A percentile compares a stretch with the other conserved stretches of the same genome.
phyloP scores from a whole-genome alignment of 2,888 invertebrate genomes.

The Athetis lepigone region DNA sequence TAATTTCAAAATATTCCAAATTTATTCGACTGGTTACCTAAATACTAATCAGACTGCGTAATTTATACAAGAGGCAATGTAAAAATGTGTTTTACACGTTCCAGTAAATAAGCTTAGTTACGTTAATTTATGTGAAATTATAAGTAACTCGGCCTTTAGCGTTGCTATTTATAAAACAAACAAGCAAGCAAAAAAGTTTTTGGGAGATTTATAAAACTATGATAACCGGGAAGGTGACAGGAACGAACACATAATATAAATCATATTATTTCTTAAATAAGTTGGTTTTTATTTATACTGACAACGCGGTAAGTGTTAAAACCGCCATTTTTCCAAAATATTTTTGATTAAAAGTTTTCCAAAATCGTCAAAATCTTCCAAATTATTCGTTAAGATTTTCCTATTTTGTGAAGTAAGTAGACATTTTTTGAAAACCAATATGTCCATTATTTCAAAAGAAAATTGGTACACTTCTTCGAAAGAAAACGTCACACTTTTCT shows the following conservation, averaged over 20 bases:
- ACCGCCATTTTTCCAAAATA: not conserved
- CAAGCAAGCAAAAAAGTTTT: conserved; percentile 13
- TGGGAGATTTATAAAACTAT: conserved; percentile 21
- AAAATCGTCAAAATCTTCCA: not conserved
- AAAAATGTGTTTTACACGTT: conserved; percentile 61
- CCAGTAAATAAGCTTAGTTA: conserved; percentile 52
- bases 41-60: conserved; percentile 70
- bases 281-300: too few species aligned
- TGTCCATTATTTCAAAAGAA: not conserved
- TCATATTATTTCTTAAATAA: too few species aligned
- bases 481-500: conserved; percentile 21
- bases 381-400: conserved; percentile 6
- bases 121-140: conserved; percentile 60
- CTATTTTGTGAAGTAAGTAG: not conserved
- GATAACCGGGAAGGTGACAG: not conserved
- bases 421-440: not conserved
- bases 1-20: conserved; percentile 55
- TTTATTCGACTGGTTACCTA: conserved; percentile 60
- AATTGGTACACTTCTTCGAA: conserved; percentile 5
- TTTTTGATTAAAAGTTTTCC: too few species aligned
- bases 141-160: conserved; percentile 36
- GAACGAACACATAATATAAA: too few species aligned
- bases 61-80: conserved; percentile 62
- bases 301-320: too few species aligned
- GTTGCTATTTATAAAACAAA: conserved; percentile 39